Conservation (phyloP, 2,888 invertebrate species). For the Agapostemon virescens region DNA sequence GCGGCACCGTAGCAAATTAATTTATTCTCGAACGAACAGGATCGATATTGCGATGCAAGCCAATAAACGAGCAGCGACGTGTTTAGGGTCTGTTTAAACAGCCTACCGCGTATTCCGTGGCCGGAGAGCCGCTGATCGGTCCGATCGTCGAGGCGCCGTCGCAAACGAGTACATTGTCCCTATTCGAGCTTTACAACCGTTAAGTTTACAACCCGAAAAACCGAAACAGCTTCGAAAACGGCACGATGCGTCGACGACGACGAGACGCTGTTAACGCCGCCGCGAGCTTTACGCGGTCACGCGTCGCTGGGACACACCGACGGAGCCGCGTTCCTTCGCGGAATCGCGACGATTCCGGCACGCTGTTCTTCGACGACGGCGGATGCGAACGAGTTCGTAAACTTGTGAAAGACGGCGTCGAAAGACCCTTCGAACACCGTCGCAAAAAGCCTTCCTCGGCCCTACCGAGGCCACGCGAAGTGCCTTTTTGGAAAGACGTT, state of each 20-base stretch:
- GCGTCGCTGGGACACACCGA: constrained; percentile 69
- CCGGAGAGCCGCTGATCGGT: background rate
- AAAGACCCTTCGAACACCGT: constrained; percentile 53
- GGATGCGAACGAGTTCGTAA: constrained; percentile 49
- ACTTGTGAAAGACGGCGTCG: constrained; percentile 50
- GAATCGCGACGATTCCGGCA: constrained; percentile 52
- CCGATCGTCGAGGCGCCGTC: background rate
- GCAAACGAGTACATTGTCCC: background rate
- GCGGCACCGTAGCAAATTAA: no score
- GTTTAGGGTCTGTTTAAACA: background rate
- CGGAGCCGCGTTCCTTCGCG: constrained; percentile 51
- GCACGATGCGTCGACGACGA: constrained; percentile 55
- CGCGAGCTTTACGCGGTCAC: constrained; percentile 74
- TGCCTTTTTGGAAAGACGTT: constrained; percentile 40
- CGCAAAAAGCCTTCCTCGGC: constrained; percentile 48
- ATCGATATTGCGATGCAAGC: background rate
- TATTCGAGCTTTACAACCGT: constrained; percentile 48
- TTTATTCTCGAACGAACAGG: background rate
- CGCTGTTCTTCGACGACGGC: constrained; percentile 32
- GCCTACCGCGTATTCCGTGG: background rate
- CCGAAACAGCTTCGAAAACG: constrained; percentile 56
- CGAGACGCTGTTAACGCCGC: constrained; percentile 71
- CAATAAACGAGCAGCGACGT: background rate
- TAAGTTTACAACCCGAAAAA: constrained; percentile 32
- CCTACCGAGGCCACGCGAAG: constrained; percentile 36